Evolutionary conservation across 2,888 invertebrate genomes (phyloP).

Genomic region (Sclerodermus sp.): DNA sequence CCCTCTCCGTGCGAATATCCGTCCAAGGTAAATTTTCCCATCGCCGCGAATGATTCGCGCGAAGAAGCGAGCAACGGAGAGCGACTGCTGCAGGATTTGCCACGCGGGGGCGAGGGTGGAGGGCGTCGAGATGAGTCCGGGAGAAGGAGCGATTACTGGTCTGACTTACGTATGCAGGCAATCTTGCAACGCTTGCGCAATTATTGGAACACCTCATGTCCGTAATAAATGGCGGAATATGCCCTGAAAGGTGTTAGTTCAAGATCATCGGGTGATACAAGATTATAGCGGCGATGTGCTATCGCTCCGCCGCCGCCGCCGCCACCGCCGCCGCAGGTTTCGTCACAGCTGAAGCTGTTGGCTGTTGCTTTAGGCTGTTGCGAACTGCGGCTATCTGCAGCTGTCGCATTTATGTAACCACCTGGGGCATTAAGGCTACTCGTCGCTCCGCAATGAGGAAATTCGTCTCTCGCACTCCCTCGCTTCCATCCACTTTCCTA

Average conservation of each 20-base stretch:
- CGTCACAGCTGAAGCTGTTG: too few species aligned
- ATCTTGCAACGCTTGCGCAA: conserved; percentile 51
- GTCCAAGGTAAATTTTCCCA: too few species aligned
- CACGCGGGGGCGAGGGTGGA: neutral
- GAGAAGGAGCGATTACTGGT: conserved; percentile 40
- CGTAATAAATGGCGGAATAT: conserved; percentile 53
- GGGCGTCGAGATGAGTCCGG: conserved; percentile 8
- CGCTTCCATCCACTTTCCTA: conserved; percentile 11
- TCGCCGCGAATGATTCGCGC: too few species aligned
- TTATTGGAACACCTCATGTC: conserved; percentile 52
- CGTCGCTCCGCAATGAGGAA: conserved; percentile 21
- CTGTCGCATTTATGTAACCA: conserved; percentile 28
- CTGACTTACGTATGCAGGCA: conserved; percentile 51
- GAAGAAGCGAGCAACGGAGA: too few species aligned
- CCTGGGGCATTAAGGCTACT: conserved; percentile 28
- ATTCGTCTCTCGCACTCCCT: conserved; percentile 18
- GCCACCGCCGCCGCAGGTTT: too few species aligned
- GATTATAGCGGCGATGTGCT: too few species aligned
- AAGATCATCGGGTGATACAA: conserved; percentile 53
- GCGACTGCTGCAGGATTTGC: too few species aligned
- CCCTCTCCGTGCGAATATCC: too few species aligned
- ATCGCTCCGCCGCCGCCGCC: too few species aligned
- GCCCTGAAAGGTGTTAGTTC: conserved; percentile 56
- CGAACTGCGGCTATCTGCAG: too few species aligned
- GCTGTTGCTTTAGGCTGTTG: too few species aligned